These are phyloP conservation scores for Odocoileus hemionus DNA, from an alignment of 2,113 vertebrate species.

Conservation along the genomic window DNA sequence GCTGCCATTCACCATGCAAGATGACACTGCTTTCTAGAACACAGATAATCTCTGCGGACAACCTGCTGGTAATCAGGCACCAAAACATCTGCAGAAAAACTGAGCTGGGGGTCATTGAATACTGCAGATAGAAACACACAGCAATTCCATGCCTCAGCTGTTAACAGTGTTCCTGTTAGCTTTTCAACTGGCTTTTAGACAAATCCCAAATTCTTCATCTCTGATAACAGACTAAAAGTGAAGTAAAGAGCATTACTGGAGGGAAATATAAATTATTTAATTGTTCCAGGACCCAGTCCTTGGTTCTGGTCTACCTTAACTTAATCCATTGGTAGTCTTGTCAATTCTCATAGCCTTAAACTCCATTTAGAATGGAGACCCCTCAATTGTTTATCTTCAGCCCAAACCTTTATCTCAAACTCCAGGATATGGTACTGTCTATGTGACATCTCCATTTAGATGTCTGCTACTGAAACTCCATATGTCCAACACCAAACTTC, in stretches of 20 bases:
- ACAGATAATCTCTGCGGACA: neutral
- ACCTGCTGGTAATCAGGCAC: constrained; percentile 6
- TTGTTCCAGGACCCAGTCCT: neutral
- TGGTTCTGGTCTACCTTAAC: neutral
- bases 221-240: neutral
- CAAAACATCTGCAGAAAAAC: neutral
- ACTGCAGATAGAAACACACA: neutral
- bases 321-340: neutral
- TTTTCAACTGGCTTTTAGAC: constrained; percentile 12
- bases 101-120: neutral
- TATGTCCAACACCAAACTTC: neutral
- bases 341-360: neutral
- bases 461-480: neutral
- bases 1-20: neutral
- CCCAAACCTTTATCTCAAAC: neutral
- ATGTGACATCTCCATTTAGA: neutral
- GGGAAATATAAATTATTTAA: neutral
- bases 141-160: neutral
- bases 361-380: neutral
- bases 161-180: neutral
- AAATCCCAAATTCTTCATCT: neutral
- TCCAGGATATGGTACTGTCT: neutral
- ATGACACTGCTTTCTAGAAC: constrained; percentile 42
- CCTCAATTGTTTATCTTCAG: neutral
- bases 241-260: neutral